Evolutionary conservation across 2,888 invertebrate species (phyloP).

Genomic region (Eupithecia tripunctaria): DNA sequence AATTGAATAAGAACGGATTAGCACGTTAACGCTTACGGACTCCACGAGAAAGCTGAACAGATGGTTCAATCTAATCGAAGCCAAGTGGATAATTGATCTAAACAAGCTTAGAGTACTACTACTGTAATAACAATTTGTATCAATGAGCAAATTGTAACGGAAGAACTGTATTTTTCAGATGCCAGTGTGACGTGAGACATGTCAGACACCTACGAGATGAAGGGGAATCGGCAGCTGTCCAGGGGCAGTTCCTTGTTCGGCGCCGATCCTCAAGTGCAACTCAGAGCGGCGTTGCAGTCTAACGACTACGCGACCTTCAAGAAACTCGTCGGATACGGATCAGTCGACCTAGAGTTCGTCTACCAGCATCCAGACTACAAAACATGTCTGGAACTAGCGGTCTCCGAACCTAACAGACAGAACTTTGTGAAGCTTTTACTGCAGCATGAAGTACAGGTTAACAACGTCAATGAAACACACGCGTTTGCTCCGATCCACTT

Average conservation of each 20-base stretch:
- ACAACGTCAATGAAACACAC: conserved; percentile 82
- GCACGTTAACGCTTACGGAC: conserved; percentile 44
- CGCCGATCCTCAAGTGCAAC: conserved; percentile 76
- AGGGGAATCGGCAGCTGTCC: conserved; percentile 63
- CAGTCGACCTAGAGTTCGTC: conserved; percentile 81
- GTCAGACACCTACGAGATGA: conserved; percentile 82
- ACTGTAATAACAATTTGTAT: conserved; percentile 58
- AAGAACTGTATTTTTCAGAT: conserved; percentile 71
- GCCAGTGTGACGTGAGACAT: conserved; percentile 72
- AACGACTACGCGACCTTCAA: conserved; percentile 82
- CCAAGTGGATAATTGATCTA: conserved; percentile 65
- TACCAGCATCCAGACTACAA: conserved; percentile 85
- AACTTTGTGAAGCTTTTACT: conserved; percentile 85
- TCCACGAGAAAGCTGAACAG: conserved; percentile 50
- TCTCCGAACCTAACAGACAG: conserved; percentile 75
- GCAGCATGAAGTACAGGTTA: conserved; percentile 85
- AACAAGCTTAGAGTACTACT: conserved; percentile 59
- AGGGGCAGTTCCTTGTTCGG: conserved; percentile 78
- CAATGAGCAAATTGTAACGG: conserved; percentile 64
- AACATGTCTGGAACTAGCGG: conserved; percentile 85
- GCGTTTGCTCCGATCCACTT: conserved; percentile 87
- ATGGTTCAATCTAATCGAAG: conserved; percentile 61
- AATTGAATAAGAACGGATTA: conserved; percentile 63
- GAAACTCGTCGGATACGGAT: conserved; percentile 75
- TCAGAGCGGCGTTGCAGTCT: conserved; percentile 80